Base-by-base conservation (phyloP, 2,113 vertebrate species). In the Albula goreensis region DNA sequence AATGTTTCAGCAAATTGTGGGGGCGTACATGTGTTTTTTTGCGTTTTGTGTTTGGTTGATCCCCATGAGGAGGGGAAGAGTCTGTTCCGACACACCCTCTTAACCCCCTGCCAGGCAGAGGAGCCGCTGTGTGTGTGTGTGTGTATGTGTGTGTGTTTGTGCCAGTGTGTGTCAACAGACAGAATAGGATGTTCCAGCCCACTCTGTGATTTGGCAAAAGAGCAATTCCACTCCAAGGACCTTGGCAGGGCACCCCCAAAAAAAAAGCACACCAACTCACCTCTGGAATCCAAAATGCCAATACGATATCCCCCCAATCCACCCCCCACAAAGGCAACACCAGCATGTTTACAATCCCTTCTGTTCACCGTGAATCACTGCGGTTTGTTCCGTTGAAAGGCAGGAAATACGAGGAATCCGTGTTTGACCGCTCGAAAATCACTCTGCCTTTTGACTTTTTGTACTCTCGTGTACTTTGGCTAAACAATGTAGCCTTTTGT, bases 231-330 rank as follows among this genome's bases (percentile, higher is more conserved):
- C 56, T 82, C n/a, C 56, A n/a, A 7, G n/a, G 19, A 81, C 50
- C 25, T 57, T 82, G 81, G 81, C 51, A 31, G 31, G 2, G 4
- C 4, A 17, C 48, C 17, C 78, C 17, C 78, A 80, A 12, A 50
- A 50, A 51, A 66, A 66, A 22, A 60, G 53, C 83, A 84, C 74
- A 48, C 79, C 82, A 85, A 87, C 79, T 85, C 78, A 56, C 86
- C 87, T 82, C 88, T 91, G 89, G 86, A 83, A 82, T 88, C 51
- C 56, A 80, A 51, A 19, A 49, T 51, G 50, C 80, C 88, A 88
- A 87, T 91, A 15, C n/a, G 70, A 22, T n/a, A 8, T 31, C n/a
- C 22, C 17, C 70, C 7, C 70, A 2, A 15, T 78, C n/a, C 25
- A 78, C 12, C 31, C 53, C 53, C 6, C 53, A 56, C 31, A 56